Evolutionary conservation across 2,797 vertebrate genomes (phyloP).

Genomic region (Squalus acanthias): DNA sequence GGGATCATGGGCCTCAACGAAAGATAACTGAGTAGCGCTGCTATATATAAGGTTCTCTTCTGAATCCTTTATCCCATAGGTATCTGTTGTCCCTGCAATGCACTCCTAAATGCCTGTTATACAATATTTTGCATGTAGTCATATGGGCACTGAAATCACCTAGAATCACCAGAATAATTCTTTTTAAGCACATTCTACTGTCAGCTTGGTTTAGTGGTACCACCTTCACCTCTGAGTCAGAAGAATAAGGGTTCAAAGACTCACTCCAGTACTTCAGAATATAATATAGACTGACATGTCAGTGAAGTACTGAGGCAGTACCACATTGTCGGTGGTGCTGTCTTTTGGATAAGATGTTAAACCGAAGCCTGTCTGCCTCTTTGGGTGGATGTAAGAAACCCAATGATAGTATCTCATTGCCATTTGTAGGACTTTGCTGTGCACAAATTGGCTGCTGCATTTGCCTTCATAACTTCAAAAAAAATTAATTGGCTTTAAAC

Average conservation of each 20-base stretch:
- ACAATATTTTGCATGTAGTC: neutral
- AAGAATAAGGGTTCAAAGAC: neutral
- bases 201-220: neutral
- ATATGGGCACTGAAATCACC: neutral
- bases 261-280: neutral
- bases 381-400: neutral
- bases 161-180: neutral
- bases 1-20: neutral
- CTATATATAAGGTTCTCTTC: neutral
- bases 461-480: neutral
- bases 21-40: neutral
- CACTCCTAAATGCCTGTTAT: neutral
- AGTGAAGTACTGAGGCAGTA: neutral
- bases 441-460: neutral
- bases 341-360: neutral
- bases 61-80: neutral
- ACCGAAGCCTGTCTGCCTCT: neutral
- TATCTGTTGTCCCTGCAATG: neutral
- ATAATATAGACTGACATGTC: neutral
- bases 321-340: neutral
- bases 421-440: neutral
- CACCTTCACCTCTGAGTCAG: neutral
- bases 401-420: neutral
- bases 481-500: neutral
- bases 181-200: neutral